Conservation (phyloP, 2,113 vertebrate species). For the Ia io region DNA sequence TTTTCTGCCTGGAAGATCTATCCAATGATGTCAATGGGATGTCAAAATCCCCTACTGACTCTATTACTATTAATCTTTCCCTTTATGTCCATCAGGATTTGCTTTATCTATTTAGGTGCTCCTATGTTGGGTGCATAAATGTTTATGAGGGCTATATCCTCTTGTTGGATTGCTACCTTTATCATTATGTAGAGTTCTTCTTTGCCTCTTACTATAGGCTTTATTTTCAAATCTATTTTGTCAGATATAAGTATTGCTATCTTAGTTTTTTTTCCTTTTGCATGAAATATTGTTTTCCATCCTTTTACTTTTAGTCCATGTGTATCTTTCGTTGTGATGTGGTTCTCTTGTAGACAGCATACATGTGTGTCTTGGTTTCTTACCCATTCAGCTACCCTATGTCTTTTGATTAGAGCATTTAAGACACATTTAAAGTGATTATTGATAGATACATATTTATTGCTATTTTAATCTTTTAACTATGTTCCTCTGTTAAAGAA, state of each 20-base stretch:
- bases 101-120: background rate
- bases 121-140: background rate
- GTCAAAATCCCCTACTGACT: background rate
- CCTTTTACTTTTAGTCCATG: background rate
- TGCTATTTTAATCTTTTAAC: background rate
- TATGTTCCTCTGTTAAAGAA: background rate
- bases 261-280: background rate
- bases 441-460: background rate
- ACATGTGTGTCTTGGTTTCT: background rate
- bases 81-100: background rate
- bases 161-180: background rate
- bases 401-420: background rate
- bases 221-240: background rate
- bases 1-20: background rate
- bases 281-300: background rate
- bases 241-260: background rate
- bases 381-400: background rate
- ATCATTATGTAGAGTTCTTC: background rate
- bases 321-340: background rate
- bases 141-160: background rate
- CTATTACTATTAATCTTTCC: background rate
- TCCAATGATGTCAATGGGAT: background rate
- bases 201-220: background rate
- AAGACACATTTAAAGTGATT: background rate
- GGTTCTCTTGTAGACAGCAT: background rate